A percentile compares a stretch with the other conserved stretches of the same genome.
Conservation (phyloP, 37 sponge, comb jelly and placozoan genomes). For the Haliclona indistincta region DNA sequence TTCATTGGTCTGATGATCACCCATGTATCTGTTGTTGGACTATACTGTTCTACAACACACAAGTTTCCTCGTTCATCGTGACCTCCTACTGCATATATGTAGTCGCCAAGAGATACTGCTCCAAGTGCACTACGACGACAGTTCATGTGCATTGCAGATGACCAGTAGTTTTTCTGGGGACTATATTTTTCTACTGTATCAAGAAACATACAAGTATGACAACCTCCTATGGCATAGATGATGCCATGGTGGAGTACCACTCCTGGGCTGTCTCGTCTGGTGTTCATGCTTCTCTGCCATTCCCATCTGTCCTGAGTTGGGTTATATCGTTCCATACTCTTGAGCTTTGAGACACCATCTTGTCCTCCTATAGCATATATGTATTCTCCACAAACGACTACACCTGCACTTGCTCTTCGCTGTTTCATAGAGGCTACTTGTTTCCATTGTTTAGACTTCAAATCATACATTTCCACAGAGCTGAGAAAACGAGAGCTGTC, state of each 20-base stretch:
- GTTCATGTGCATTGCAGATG: constrained; percentile 31
- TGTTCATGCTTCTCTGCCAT: constrained; percentile 38
- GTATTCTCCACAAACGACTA: constrained; percentile 6
- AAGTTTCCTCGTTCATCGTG: constrained; percentile 32
- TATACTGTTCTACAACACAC: constrained; percentile 28
- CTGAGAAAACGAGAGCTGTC: constrained; percentile 35
- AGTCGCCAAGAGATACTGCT: neutral
- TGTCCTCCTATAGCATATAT: constrained; percentile 50
- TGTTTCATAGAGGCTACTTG: constrained; percentile 16
- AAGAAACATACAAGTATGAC: constrained; percentile 50
- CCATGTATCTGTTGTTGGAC: constrained; percentile 13
- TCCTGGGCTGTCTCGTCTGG: constrained; percentile 49
- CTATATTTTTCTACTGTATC: constrained; percentile 60
- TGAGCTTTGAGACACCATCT: constrained; percentile 30
- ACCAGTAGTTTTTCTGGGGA: constrained; percentile 31
- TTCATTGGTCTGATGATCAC: constrained; percentile 23
- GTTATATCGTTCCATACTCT: constrained; percentile 40
- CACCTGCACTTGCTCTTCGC: constrained; percentile 39
- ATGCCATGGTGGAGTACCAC: constrained; percentile 20
- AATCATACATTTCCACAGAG: constrained; percentile 28
- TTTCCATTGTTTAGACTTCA: constrained; percentile 15
- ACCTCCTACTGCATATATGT: constrained; percentile 43
- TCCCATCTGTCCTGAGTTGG: constrained; percentile 21
- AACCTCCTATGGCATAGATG: constrained; percentile 72
- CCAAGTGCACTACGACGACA: constrained; percentile 46